Evolutionary conservation across 2,113 vertebrate species (phyloP), one percentile per base, ranked within the genome.

Genomic region (Cynocephalus volans): DNA sequence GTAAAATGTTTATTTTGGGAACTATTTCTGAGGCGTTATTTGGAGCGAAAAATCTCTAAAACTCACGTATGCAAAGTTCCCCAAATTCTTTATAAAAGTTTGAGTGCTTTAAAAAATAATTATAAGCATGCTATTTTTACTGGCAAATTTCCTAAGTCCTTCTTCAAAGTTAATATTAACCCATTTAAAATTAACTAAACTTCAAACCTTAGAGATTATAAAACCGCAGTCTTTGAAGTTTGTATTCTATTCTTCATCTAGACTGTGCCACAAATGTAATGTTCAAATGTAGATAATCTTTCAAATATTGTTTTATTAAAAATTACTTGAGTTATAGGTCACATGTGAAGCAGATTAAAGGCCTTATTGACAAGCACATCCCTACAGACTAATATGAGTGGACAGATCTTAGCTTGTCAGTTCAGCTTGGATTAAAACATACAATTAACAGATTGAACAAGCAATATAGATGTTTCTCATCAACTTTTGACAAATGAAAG

Each of bases 391-490:
- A 97, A 48, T 94, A 96, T 97, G 92, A 97, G 21, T 45, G 58
- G 80, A 87, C 96, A 95, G 73, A 73, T 96, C 97, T 93, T 93
- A 88, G 73, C 58, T 95, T 98, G 96, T 98, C 97, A 97, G 90
- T 97, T 97, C 89, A 95, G 95, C 97, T 87, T 97, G 92, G 93
- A 86, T 97, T 96, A 97, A 98, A 97, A 97, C 80, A 90, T 45
- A 95, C 88, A 97, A 97, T 97, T 97, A 98, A 97, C 97, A 98
- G 93, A 98, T 6, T 97, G 97, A 98, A 98, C 97, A 98, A 98
- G 92, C 90, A 96, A 97, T 94, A 91, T 79, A 96, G 98, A 97
- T 98, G 92, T 98, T 98, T 98, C 94, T 96, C 92, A 98, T 98
- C 97, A 98, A 23, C 31, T 72, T 97, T 64, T 97, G 97, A 98